These are phyloP conservation scores for Ptilodon capucinus DNA, from an alignment of 2,888 invertebrate species.

Conservation along the genomic window DNA sequence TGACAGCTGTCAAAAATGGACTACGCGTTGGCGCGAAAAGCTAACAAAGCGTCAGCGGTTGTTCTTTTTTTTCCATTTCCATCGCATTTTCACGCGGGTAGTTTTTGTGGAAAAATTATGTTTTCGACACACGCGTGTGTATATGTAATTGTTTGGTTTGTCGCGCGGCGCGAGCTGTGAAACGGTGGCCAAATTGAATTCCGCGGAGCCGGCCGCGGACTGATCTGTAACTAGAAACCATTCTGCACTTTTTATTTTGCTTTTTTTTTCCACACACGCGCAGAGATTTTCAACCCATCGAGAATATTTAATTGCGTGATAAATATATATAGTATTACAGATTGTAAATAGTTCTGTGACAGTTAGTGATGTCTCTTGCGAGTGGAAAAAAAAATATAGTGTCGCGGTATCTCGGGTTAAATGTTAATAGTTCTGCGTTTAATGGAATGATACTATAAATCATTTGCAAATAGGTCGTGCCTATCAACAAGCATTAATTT, in stretches of 20 bases:
- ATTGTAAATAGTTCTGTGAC: conserved; percentile 34
- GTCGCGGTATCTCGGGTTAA: conserved; percentile 35
- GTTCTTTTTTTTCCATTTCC: conserved; percentile 61
- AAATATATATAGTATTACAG: conserved; percentile 19
- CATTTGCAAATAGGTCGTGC: conserved; percentile 33
- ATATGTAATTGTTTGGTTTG: conserved; percentile 81
- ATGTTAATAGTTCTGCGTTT: conserved; percentile 41
- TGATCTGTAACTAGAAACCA: conserved; percentile 57
- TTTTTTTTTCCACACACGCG: conserved; percentile 23
- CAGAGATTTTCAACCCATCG: conserved; percentile 19
- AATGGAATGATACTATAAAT: conserved; percentile 36
- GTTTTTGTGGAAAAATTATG: conserved; percentile 74
- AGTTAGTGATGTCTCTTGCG: conserved; percentile 33
- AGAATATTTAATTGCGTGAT: conserved; percentile 30
- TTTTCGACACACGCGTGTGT: conserved; percentile 76
- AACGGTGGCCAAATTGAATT: conserved; percentile 74
- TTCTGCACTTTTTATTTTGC: conserved; percentile 29
- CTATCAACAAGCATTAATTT: no score
- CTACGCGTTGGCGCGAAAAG: conserved; percentile 70
- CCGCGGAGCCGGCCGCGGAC: conserved; percentile 60
- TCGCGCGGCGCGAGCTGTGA: conserved; percentile 56
- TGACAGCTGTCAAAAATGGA: conserved; percentile 79
- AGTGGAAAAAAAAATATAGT: conserved; percentile 39
- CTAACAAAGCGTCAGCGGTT: conserved; percentile 64
- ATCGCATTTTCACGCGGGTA: conserved; percentile 58